These are phyloP conservation scores for Volucella inflata DNA, from an alignment of 2,888 invertebrate genomes.

Conservation along the genomic window DNA sequence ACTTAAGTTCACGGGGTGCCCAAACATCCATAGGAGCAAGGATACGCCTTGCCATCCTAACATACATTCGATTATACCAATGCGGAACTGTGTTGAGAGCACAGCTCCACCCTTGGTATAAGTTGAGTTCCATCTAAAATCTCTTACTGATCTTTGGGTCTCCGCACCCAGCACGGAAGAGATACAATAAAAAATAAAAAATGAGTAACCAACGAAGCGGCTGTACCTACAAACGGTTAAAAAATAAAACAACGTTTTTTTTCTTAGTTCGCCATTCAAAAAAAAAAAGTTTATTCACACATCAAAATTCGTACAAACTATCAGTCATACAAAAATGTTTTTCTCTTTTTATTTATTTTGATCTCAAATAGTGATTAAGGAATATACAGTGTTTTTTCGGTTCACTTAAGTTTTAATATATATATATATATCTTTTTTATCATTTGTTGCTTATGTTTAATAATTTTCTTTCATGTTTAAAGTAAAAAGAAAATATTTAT, in stretches of 20 bases:
- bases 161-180: too few species aligned
- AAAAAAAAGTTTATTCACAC: slow-evolving; percentile 72
- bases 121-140: too few species aligned
- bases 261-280: slow-evolving; percentile 71
- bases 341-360: slow-evolving; percentile 31
- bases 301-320: slow-evolving; percentile 82
- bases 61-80: too few species aligned
- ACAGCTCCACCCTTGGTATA: too few species aligned
- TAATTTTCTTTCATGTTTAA: not conserved
- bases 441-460: not conserved
- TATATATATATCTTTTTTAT: slow-evolving; percentile 15
- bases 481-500: not conserved
- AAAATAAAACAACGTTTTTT: slow-evolving; percentile 61
- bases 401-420: slow-evolving; percentile 29
- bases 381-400: slow-evolving; percentile 55
- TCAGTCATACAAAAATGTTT: slow-evolving; percentile 82
- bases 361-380: slow-evolving; percentile 52
- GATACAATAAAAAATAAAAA: too few species aligned
- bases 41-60: too few species aligned
- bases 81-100: too few species aligned
- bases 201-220: not conserved
- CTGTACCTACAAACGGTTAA: not conserved
- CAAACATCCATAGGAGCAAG: too few species aligned
- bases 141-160: too few species aligned
- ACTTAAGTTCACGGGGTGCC: too few species aligned